Evolutionary conservation across 2,113 vertebrate genomes (phyloP).

Genomic region (Lasiurus cinereus): DNA sequence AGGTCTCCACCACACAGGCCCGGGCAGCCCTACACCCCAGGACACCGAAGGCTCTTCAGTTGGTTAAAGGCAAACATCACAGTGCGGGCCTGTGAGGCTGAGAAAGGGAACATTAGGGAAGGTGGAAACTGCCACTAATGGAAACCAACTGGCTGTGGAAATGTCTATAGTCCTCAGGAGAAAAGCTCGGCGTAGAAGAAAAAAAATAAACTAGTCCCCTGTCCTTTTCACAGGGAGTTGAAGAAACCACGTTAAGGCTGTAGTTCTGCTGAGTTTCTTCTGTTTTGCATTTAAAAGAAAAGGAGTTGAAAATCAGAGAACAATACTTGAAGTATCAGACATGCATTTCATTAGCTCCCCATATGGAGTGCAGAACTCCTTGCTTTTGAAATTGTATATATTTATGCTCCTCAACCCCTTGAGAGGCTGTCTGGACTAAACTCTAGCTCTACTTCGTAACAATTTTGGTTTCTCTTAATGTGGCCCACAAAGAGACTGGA

Average conservation of each 20-base stretch:
- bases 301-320: slow-evolving; percentile 75
- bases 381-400: slow-evolving; percentile 82
- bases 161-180: background rate
- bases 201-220: slow-evolving; percentile 70
- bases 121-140: slow-evolving; percentile 58
- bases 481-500: slow-evolving; percentile 67
- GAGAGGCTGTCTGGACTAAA: slow-evolving; percentile 76
- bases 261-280: slow-evolving; percentile 61
- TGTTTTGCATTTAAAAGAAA: slow-evolving; percentile 78
- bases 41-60: background rate
- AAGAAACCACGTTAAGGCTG: slow-evolving; percentile 70
- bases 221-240: slow-evolving; percentile 42
- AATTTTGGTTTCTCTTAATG: slow-evolving; percentile 72
- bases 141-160: slow-evolving; percentile 51
- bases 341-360: slow-evolving; percentile 80
- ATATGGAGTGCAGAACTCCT: slow-evolving; percentile 71
- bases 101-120: background rate
- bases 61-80: background rate
- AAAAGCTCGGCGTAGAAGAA: slow-evolving; percentile 53
- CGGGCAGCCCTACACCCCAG: background rate
- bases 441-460: slow-evolving; percentile 66
- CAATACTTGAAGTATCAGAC: slow-evolving; percentile 70
- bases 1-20: background rate
- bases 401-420: slow-evolving; percentile 71
- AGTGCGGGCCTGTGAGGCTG: background rate